A percentile compares a stretch with the other conserved stretches of the same genome.
These are phyloP conservation scores for Perizoma flavofasciatum DNA, from an alignment of 2,888 invertebrate species.

Conservation along the genomic window DNA sequence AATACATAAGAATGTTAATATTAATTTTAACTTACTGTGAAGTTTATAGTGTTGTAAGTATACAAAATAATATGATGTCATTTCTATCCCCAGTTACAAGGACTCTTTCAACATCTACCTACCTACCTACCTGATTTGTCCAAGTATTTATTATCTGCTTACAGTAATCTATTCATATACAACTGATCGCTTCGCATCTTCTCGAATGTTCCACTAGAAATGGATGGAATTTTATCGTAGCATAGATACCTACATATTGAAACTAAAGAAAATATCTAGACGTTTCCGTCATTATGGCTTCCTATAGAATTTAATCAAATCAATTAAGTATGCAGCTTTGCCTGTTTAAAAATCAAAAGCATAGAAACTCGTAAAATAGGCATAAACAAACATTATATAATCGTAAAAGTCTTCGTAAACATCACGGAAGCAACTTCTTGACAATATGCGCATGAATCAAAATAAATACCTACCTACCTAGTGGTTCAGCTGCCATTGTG, in stretches of 20 bases:
- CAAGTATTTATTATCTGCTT: slow-evolving; percentile 3
- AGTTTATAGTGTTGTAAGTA: too few species aligned
- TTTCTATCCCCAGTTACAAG: slow-evolving; percentile 15
- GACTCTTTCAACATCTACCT: slow-evolving; percentile 21
- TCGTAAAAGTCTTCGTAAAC: slow-evolving; percentile 12
- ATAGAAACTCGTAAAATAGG: not conserved
- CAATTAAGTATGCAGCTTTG: not conserved
- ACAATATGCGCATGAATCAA: slow-evolving; percentile 29
- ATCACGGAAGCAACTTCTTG: slow-evolving; percentile 23
- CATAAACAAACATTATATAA: slow-evolving; percentile 20
- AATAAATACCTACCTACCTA: slow-evolving; percentile 51
- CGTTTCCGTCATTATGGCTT: too few species aligned
- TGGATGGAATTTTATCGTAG: too few species aligned
- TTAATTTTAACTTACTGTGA: too few species aligned
- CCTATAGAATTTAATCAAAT: too few species aligned
- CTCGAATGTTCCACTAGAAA: not conserved
- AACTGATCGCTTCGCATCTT: slow-evolving; percentile 7
- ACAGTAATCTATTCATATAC: slow-evolving; percentile 11
- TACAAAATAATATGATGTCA: slow-evolving; percentile 18
- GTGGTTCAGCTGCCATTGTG: slow-evolving; percentile 49
- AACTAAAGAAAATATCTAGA: too few species aligned
- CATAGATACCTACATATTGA: too few species aligned
- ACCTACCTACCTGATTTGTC: slow-evolving; percentile 6
- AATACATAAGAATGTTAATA: too few species aligned
- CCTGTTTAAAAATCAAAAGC: not conserved